Evolutionary conservation across 2,797 vertebrate species (phyloP).

Genomic region (Crenichthys baileyi): DNA sequence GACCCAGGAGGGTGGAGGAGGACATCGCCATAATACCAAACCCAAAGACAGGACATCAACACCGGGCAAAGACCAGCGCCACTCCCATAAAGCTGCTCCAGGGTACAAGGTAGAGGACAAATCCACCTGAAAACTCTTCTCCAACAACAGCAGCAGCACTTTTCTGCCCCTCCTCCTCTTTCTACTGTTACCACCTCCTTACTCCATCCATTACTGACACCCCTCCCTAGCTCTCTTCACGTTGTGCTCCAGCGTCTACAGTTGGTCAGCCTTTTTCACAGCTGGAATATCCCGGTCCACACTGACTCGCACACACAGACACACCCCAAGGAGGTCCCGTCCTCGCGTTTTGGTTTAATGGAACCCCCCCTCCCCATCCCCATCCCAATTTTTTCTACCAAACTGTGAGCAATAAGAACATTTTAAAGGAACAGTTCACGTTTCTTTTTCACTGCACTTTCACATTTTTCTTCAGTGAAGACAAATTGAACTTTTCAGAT

Average conservation of each 20-base stretch:
- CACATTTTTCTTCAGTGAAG: constrained; percentile 63
- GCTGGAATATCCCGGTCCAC: constrained; percentile 63
- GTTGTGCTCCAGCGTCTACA: constrained; percentile 68
- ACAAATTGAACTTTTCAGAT: constrained; percentile 56
- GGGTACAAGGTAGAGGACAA: constrained; percentile 99
- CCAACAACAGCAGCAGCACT: constrained; percentile 82
- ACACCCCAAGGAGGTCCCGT: constrained; percentile 36
- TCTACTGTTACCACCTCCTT: constrained; percentile 74
- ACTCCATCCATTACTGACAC: constrained; percentile 69
- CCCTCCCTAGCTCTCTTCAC: constrained; percentile 69
- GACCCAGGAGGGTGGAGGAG: constrained; percentile 90
- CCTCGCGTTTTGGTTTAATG: constrained; percentile 61
- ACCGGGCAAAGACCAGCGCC: constrained; percentile 91
- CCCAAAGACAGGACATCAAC: constrained; percentile 89
- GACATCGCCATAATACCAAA: constrained; percentile 88
- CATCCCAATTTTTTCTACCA: constrained; percentile 39
- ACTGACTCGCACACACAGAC: constrained; percentile 24
- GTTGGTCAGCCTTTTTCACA: constrained; percentile 69
- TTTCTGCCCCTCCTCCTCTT: constrained; percentile 77
- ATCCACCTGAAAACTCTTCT: constrained; percentile 94
- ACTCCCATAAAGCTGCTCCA: constrained; percentile 89
- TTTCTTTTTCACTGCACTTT: constrained; percentile 74
- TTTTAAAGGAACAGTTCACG: constrained; percentile 70
- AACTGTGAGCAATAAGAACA: constrained; percentile 82
- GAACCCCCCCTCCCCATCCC: not conserved